phyloP scores from a whole-genome alignment of 2,888 invertebrate genomes.

The Crioceris asparagi region DNA sequence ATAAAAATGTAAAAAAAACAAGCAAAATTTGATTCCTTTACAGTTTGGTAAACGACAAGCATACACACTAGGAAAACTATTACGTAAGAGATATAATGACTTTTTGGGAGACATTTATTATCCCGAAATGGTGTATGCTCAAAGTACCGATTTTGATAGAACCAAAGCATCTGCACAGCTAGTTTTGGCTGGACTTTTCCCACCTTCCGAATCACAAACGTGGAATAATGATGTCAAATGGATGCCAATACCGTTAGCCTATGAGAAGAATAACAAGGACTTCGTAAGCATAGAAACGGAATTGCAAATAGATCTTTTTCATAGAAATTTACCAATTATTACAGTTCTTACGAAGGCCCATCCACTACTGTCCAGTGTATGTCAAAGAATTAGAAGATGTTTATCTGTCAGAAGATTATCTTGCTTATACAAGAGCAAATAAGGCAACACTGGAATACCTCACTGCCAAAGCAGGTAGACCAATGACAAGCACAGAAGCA shows the following conservation, averaged over 20 bases:
- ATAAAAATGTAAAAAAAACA: too few relatives aligned
- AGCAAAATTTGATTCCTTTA: too few relatives aligned
- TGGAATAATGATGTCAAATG: constrained; percentile 43
- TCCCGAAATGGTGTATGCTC: constrained; percentile 38
- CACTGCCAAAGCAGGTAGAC: constrained; percentile 24
- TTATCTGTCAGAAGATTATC: constrained; percentile 19
- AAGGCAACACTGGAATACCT: constrained; percentile 23
- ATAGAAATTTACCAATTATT: too few relatives aligned
- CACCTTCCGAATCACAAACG: constrained; percentile 41
- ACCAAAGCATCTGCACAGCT: constrained; percentile 65
- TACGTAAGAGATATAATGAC: constrained; percentile 34
- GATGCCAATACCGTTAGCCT: constrained; percentile 49
- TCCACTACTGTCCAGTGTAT: constrained; percentile 31
- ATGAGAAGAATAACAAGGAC: constrained; percentile 25
- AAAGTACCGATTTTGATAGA: constrained; percentile 59
- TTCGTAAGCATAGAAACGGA: constrained; percentile 3
- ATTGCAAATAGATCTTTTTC: too few relatives aligned
- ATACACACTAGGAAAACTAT: constrained; percentile 35
- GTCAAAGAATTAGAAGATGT: constrained; percentile 27
- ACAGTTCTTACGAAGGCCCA: constrained; percentile 29
- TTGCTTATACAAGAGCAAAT: background rate
- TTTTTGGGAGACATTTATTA: constrained; percentile 37
- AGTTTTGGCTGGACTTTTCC: constrained; percentile 61
- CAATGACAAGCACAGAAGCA: constrained; percentile 21
- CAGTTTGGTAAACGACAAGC: constrained; percentile 38